A percentile compares a stretch with the other conserved stretches of the same genome.
These are phyloP conservation scores for Cantharis lateralis DNA, from an alignment of 2,888 invertebrate genomes.

Conservation along the genomic window DNA sequence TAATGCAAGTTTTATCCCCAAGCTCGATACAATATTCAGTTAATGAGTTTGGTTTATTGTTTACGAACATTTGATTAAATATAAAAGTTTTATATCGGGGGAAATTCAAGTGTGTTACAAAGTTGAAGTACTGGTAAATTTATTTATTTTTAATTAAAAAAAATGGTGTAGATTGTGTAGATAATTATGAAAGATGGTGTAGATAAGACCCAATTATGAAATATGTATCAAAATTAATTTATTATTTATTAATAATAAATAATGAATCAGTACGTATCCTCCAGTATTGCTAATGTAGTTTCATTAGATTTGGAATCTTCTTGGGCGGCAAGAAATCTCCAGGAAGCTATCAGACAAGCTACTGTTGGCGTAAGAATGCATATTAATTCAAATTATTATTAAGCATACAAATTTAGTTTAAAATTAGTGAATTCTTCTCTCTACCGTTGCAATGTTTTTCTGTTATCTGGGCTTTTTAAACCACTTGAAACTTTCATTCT, in stretches of 20 bases:
- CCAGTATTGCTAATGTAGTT: conserved; percentile 53
- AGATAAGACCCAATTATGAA: neutral
- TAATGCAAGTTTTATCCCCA: neutral
- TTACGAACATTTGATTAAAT: neutral
- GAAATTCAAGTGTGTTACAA: neutral
- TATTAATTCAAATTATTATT: neutral
- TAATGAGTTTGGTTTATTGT: neutral
- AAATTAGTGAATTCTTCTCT: neutral
- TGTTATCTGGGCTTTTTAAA: no score
- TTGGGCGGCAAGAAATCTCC: conserved; percentile 63
- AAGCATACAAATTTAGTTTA: neutral
- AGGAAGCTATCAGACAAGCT: conserved; percentile 55
- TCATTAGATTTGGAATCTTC: conserved; percentile 62
- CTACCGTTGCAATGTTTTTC: no score
- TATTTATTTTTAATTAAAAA: neutral
- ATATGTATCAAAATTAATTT: neutral
- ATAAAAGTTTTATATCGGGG: neutral
- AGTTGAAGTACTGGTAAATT: neutral
- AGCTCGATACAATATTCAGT: neutral
- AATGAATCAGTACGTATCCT: conserved; percentile 49
- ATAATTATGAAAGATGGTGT: neutral
- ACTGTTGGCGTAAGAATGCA: conserved; percentile 41
- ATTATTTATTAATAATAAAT: neutral
- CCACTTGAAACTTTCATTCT: no score
- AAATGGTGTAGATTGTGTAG: neutral